Evolutionary conservation across 1,140 invertebrate genomes (phyloP).

Genomic region (Aphaenogaster rudis): DNA sequence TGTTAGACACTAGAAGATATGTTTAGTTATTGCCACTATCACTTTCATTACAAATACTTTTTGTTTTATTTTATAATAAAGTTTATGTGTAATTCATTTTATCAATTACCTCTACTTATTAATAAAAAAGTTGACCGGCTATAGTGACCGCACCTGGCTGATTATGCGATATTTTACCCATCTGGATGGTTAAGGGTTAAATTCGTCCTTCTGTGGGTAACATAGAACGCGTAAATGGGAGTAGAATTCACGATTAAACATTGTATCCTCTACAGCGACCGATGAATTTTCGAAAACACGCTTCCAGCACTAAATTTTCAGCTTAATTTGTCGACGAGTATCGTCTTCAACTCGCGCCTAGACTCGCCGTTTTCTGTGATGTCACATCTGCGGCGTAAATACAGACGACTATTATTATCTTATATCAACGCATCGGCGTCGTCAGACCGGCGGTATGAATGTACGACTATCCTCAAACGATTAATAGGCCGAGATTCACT

Average conservation of each 20-base stretch:
- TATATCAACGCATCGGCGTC: conserved; percentile 7
- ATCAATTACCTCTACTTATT: too few species aligned
- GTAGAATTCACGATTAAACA: neutral
- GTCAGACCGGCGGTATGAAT: conserved; percentile 1
- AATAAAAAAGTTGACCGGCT: too few species aligned
- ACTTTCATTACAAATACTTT: too few species aligned
- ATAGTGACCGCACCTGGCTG: too few species aligned
- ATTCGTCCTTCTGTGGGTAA: neutral
- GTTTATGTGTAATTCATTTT: too few species aligned
- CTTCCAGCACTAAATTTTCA: neutral
- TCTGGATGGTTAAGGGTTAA: too few species aligned
- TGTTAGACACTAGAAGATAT: too few species aligned
- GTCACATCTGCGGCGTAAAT: conserved; percentile 1
- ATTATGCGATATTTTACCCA: too few species aligned
- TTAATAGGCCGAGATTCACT: conserved; percentile 31
- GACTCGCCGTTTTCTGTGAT: neutral
- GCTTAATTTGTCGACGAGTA: neutral
- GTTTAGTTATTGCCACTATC: too few species aligned
- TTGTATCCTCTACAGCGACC: neutral
- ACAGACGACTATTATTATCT: conserved; percentile 36
- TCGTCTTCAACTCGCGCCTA: neutral
- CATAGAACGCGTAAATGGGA: neutral
- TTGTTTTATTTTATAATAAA: too few species aligned
- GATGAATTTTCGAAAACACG: neutral
- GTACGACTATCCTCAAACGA: conserved; percentile 26